A percentile compares a stretch with the other conserved stretches of the same genome.
These are phyloP conservation scores for Scolanthus callimorphus DNA, from an alignment of 92 coral and sea anemone genomes.

Conservation along the genomic window DNA sequence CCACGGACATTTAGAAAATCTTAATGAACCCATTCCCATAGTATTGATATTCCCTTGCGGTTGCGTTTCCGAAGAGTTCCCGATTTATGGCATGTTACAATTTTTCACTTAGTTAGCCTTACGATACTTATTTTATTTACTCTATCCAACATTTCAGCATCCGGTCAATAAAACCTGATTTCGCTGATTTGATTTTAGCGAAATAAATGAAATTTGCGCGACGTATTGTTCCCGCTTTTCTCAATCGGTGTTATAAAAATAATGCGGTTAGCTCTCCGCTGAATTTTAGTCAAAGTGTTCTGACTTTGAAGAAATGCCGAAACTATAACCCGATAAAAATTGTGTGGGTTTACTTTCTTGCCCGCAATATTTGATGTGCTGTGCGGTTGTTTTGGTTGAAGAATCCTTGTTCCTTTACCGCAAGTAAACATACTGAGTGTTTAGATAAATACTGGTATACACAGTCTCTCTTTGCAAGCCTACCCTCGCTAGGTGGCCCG, in stretches of 20 bases:
- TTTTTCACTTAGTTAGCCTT: too few relatives aligned
- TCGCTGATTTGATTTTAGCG: background rate
- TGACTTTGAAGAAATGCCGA: slow-evolving; percentile 87
- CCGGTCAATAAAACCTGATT: background rate
- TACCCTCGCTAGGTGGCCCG: slow-evolving; percentile 90
- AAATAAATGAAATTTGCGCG: background rate
- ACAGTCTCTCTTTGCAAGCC: slow-evolving; percentile 44
- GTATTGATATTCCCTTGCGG: slow-evolving; percentile 32
- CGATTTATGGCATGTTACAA: background rate
- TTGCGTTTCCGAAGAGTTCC: slow-evolving; percentile 9
- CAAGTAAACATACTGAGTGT: slow-evolving; percentile 89
- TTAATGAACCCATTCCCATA: slow-evolving; percentile 37
- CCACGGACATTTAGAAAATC: slow-evolving; percentile 40
- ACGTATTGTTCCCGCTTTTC: too few relatives aligned
- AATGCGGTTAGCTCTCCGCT: too few relatives aligned
- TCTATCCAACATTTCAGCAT: background rate
- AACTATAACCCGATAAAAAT: slow-evolving; percentile 75
- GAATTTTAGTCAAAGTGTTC: slow-evolving; percentile 6
- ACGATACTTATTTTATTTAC: too few relatives aligned
- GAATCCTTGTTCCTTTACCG: slow-evolving; percentile 74
- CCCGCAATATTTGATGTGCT: slow-evolving; percentile 47
- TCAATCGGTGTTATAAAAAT: too few relatives aligned
- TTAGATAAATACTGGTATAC: slow-evolving; percentile 84
- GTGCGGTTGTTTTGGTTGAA: slow-evolving; percentile 76
- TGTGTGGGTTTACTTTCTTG: slow-evolving; percentile 78